Evolutionary conservation across 1,140 invertebrate genomes (phyloP), one percentile per base, ranked within the genome.

Genomic region (Euura saliciscinereae): DNA sequence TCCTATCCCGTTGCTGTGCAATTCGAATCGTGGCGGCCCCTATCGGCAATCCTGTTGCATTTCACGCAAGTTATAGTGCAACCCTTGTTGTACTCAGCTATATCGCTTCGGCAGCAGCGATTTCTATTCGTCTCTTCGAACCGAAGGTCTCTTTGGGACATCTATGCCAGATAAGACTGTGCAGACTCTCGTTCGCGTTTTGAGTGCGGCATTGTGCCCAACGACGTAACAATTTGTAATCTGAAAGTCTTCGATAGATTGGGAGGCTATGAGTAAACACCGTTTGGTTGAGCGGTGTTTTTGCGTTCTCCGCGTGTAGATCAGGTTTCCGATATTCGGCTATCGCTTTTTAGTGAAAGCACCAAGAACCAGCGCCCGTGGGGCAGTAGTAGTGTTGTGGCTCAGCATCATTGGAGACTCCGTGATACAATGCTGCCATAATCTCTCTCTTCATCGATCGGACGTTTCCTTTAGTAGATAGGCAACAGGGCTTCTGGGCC

Each of bases 341-440:
- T 43, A n/a, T 51, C 11, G 72, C 72, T 69, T 71, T 65, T 51
- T 77, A 66, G 66, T 69, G 75, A n/a, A 59, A 51, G 67, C 74
- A 78, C 74, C 75, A 78, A n/a, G 69, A 67, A 70, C 73, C 67
- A 11, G 51, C 64, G 51, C 75, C 71, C 13, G 69, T 70, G 42
- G 73, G 77, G 66, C 77, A 78, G 43, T 70, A 65, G 7, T n/a
- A 44, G 69, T 77, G 73, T 66, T 77, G 69, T 45, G 71, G 76
- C 28, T 72, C 71, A 13, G 51, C 69, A 75, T 77, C 71, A 8
- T 71, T 75, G 10, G 75, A 78, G 43, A 44, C 13, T 70, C 69
- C 69, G 64, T 75, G 74, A 44, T 68, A 77, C 45, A 72, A 75
- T 28, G 76, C 74, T 11, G 75, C 74, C 75, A 71, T 75, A n/a